Percentiles rank a stretch among this genome's conserved stretches.
phyloP scores from a whole-genome alignment of 2,888 invertebrate genomes.

The Hesperia comma region DNA sequence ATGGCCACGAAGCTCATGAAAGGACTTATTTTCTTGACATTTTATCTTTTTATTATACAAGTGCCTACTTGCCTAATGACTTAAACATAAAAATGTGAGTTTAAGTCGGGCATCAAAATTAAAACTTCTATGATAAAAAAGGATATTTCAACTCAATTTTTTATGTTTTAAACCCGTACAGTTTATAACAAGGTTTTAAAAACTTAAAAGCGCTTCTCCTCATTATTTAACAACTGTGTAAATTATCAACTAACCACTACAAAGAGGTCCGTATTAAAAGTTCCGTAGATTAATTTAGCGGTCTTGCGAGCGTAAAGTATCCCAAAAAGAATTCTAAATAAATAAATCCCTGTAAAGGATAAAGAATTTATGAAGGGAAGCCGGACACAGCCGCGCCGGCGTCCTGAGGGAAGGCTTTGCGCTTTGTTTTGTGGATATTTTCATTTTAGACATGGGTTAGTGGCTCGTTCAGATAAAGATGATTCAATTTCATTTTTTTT shows the following conservation, averaged over 20 bases:
- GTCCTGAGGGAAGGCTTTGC: constrained; percentile 28
- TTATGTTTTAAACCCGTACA: no score
- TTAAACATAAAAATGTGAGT: no score
- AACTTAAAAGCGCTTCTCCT: not conserved
- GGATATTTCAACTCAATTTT: no score
- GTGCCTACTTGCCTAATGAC: no score
- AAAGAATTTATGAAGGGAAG: constrained; percentile 36
- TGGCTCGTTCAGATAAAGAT: constrained; percentile 28
- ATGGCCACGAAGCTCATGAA: no score
- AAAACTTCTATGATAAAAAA: no score
- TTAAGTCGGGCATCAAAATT: no score
- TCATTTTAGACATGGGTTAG: constrained; percentile 21
- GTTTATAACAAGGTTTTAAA: no score
- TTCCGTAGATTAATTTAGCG: constrained; percentile 33
- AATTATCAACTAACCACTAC: not conserved
- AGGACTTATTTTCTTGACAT: no score
- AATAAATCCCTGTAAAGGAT: constrained; percentile 31
- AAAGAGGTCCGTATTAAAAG: constrained; percentile 32
- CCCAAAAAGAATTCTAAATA: constrained; percentile 37
- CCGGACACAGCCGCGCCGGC: constrained; percentile 20
- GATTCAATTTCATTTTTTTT: constrained; percentile 27
- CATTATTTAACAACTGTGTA: constrained; percentile 5
- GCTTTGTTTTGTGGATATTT: constrained; percentile 33
- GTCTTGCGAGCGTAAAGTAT: constrained; percentile 20
- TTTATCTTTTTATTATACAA: no score